Evolutionary conservation across 2,113 vertebrate species (phyloP), one percentile per base, ranked within the genome.

Genomic region (Elaphurus davidianus): DNA sequence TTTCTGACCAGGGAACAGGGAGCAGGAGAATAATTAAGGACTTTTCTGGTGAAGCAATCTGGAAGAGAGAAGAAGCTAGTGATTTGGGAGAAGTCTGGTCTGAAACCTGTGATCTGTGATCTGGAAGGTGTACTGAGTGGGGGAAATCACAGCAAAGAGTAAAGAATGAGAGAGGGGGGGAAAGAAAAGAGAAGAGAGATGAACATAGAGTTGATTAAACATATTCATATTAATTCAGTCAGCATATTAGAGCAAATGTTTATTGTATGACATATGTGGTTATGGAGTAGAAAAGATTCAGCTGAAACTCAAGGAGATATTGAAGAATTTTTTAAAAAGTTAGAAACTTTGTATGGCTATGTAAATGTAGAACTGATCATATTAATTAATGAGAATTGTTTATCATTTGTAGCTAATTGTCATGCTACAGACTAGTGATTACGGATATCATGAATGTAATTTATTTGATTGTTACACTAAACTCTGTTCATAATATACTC

Each of bases 301-400:
- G 52, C 45, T 96, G 55, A 90, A 52, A 87, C 64, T 96, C 23
- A 79, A 93, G 50, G 88, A 90, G 23, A 74, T 74, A 60, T 8
- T 97, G 45, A 94, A 83, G 27, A 87, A 47, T 76, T 71, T 23
- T 62, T 0, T 4, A 82, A 43, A 36, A 84, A 28, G 2, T 43
- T 59, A 17, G 28, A 81, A 89, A 52, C 25, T 64, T 67, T 36
- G 40, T 25, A 91, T 55, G 55, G 14, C 7, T 93, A 3, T 74
- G 21, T 47, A 84, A 94, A 90, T 62, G 21, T 52, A 88, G 19
- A 96, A 62, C 23, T 71, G 28, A 91, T 97, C 89, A 45, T 47
- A 62, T 45, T 84, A 76, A 90, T 95, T 95, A 93, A 85, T 86
- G 40, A 91, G 40, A 81, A 82, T 55, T 87, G 21, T 83, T 97